Conservation (phyloP, 2,888 invertebrate genomes). For the Drosophila eohydei region DNA sequence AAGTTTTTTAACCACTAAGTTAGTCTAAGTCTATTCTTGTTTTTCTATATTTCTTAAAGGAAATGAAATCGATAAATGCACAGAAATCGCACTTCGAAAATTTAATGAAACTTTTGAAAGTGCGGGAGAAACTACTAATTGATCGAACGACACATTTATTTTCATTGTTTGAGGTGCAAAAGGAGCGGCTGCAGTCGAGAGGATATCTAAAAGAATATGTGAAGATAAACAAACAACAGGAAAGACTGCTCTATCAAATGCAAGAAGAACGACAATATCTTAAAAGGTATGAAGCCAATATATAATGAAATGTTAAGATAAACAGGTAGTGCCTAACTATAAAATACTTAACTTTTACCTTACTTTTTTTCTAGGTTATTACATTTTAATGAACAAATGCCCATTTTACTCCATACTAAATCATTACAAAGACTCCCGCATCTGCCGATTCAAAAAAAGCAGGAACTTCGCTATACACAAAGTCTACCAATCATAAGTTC, state of each 20-base stretch:
- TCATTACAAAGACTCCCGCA: background rate
- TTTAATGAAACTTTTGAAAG: constrained; percentile 1
- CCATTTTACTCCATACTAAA: background rate
- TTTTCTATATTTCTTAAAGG: background rate
- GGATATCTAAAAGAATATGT: background rate
- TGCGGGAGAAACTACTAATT: constrained; percentile 3
- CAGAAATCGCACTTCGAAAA: background rate
- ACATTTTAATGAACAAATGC: no score
- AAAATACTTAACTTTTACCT: background rate
- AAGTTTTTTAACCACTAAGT: background rate
- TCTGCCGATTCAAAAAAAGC: background rate
- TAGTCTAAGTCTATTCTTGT: background rate
- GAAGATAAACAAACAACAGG: background rate
- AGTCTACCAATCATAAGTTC: background rate
- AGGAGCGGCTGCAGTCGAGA: background rate
- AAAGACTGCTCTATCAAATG: background rate
- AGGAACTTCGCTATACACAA: background rate
- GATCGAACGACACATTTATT: background rate
- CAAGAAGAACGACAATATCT: constrained; percentile 1
- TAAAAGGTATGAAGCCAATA: background rate
- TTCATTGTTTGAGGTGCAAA: constrained; percentile 1
- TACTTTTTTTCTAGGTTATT: background rate
- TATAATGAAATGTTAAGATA: no score
- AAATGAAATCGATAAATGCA: background rate
- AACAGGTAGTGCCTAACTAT: background rate